phyloP scores from a whole-genome alignment of 2,888 invertebrate genomes.

The Eristalis tenax region DNA sequence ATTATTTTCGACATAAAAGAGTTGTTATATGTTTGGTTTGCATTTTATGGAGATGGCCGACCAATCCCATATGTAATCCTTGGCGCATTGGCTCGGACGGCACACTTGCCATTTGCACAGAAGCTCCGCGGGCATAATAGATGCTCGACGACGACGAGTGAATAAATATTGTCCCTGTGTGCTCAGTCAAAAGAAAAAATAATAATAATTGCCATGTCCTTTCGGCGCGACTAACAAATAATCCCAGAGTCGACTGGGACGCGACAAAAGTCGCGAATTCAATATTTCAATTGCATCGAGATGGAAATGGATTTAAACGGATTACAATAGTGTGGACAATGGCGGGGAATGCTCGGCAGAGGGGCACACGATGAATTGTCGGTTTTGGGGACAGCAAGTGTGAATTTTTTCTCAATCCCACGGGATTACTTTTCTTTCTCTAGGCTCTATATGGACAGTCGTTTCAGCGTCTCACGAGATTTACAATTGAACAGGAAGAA shows the following conservation, averaged over 20 bases:
- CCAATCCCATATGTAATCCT: slow-evolving; percentile 55
- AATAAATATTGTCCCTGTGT: slow-evolving; percentile 31
- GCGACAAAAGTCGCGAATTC: slow-evolving; percentile 10
- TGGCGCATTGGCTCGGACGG: not conserved
- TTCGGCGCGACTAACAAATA: slow-evolving; percentile 37
- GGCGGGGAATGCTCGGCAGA: no score
- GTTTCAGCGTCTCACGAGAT: no score
- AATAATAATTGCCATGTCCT: slow-evolving; percentile 13
- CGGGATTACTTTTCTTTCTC: no score
- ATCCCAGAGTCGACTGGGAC: slow-evolving; percentile 6
- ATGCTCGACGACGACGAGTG: slow-evolving; percentile 36
- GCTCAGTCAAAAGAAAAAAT: not conserved
- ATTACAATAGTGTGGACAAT: not conserved
- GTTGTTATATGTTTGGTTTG: slow-evolving; percentile 44
- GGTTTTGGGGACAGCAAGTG: not conserved
- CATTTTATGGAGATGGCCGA: slow-evolving; percentile 37
- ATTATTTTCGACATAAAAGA: slow-evolving; percentile 33
- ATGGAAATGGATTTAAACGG: not conserved
- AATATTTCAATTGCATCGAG: not conserved
- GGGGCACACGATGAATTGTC: not conserved
- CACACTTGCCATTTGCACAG: slow-evolving; percentile 45
- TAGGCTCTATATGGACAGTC: no score
- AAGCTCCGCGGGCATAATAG: slow-evolving; percentile 30
- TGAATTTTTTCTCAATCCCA: not conserved
- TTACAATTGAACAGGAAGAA: no score